Evolutionary conservation across 1,140 invertebrate species (phyloP).

Genomic region (Nomia melanderi): DNA sequence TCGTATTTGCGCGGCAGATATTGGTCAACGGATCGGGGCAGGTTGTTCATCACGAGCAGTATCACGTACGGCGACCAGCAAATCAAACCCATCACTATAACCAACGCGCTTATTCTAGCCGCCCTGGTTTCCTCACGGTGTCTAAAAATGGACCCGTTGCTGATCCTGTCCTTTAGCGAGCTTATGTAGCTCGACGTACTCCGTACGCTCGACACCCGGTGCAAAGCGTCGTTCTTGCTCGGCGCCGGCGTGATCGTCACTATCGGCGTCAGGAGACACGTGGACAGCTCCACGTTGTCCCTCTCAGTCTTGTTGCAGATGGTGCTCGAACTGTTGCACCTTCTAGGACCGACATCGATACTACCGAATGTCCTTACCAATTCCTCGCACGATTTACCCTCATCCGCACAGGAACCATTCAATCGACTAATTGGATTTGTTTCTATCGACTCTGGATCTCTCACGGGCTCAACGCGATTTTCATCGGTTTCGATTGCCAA

Average conservation of each 20-base stretch:
- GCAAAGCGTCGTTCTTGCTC: conserved; percentile 74
- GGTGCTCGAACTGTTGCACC: not conserved
- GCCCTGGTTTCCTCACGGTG: conserved; percentile 91
- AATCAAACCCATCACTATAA: conserved; percentile 86
- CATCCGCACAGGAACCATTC: no score
- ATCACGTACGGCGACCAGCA: conserved; percentile 87
- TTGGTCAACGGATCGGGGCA: conserved; percentile 75
- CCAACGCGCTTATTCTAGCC: conserved; percentile 88
- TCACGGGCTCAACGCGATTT: no score
- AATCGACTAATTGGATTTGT: not conserved
- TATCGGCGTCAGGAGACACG: conserved; percentile 71
- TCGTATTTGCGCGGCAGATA: conserved; percentile 77
- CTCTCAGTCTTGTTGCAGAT: conserved; percentile 28
- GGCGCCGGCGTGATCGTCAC: conserved; percentile 80
- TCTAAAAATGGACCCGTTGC: conserved; percentile 90
- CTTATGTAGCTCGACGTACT: conserved; percentile 84
- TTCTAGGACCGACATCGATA: not conserved
- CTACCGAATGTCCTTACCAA: not conserved
- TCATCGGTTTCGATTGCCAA: not conserved
- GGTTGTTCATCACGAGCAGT: conserved; percentile 78
- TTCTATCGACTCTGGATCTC: not conserved
- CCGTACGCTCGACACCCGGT: conserved; percentile 74
- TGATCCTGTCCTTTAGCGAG: conserved; percentile 87
- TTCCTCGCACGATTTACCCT: not conserved
- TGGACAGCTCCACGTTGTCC: conserved; percentile 37